phyloP scores from a whole-genome alignment of 2,797 vertebrate species.

The Caiman crocodilus region DNA sequence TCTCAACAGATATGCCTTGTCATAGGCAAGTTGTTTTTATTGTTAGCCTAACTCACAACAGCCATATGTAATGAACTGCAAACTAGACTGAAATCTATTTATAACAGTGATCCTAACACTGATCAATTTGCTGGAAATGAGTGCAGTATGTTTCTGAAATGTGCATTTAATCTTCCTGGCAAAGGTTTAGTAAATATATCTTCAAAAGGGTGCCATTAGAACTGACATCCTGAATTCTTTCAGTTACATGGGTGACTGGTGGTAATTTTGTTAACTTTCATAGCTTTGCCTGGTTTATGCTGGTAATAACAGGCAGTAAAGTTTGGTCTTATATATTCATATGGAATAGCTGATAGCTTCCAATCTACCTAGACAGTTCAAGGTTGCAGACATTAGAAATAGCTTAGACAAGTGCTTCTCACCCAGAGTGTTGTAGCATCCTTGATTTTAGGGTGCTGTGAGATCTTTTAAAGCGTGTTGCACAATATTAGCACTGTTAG shows the following conservation, averaged over 20 bases:
- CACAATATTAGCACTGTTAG: too few species aligned
- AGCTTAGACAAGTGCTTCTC: background rate
- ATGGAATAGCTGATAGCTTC: background rate
- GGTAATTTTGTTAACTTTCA: background rate
- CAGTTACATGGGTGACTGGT: background rate
- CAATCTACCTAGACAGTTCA: fast-evolving
- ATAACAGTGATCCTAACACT: background rate
- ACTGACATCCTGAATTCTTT: background rate
- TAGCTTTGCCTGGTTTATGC: background rate
- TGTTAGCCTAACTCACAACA: background rate
- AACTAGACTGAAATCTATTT: background rate
- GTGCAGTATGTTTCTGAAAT: slow-evolving; percentile 4
- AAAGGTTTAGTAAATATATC: background rate
- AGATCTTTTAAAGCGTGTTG: too few species aligned
- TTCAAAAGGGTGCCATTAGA: background rate
- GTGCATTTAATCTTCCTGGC: background rate
- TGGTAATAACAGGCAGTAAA: background rate
- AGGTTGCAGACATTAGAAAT: background rate
- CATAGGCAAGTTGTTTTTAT: background rate
- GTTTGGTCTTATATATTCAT: background rate
- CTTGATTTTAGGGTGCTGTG: too few species aligned
- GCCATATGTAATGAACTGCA: background rate
- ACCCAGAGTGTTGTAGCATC: too few species aligned
- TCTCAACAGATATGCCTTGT: background rate
- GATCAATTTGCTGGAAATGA: background rate